Evolutionary conservation across 1,140 invertebrate species (phyloP).

Genomic region (Cepaea nemoralis): DNA sequence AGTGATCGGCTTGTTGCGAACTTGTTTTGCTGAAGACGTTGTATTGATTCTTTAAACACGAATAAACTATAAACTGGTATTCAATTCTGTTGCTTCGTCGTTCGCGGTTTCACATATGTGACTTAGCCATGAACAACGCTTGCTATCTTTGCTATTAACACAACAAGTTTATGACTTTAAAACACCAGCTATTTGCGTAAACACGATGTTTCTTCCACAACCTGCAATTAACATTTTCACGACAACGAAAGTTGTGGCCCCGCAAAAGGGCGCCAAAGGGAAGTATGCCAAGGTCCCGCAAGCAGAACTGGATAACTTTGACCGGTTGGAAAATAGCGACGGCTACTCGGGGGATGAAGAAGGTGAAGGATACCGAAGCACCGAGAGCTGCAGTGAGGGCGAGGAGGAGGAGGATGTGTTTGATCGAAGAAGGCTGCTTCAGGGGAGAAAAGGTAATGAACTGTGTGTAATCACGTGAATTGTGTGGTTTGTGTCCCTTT

Average conservation of each 20-base stretch:
- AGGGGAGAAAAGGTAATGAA: neutral
- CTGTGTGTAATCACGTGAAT: too few species aligned
- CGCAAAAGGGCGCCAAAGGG: neutral
- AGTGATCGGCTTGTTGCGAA: too few species aligned
- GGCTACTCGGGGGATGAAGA: neutral
- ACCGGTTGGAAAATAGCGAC: neutral
- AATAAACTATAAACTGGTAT: too few species aligned
- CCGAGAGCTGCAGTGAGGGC: neutral
- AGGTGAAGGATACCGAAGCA: neutral
- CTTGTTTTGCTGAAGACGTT: too few species aligned
- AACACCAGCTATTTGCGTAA: neutral
- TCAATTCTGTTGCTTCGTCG: too few species aligned
- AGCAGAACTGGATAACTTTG: neutral
- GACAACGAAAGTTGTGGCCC: neutral
- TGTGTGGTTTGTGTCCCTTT: too few species aligned
- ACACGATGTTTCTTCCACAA: constrained; percentile 6
- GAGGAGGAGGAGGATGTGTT: neutral
- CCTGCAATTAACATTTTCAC: neutral
- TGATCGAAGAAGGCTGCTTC: neutral
- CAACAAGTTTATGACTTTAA: neutral
- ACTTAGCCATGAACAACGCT: too few species aligned
- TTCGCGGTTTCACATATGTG: too few species aligned
- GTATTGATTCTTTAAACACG: too few species aligned
- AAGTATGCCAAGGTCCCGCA: neutral
- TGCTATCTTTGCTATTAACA: too few species aligned